Evolutionary conservation across 1,140 invertebrate genomes (phyloP).

Genomic region (Elymnias hypermnestra): DNA sequence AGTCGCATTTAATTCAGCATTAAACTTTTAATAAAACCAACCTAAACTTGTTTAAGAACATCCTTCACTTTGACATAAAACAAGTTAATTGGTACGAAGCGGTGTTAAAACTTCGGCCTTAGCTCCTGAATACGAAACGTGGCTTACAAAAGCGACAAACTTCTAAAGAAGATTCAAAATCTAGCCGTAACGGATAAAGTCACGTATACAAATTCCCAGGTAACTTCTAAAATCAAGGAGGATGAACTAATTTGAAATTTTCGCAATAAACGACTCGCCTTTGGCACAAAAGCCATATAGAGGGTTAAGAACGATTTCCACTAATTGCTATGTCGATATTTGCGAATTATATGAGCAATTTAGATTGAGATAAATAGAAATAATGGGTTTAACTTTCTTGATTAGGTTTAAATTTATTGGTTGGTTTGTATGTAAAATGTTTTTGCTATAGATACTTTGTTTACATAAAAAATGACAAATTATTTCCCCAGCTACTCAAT

Average conservation of each 20-base stretch:
- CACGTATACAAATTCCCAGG: constrained; percentile 51
- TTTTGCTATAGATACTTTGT: too few species aligned
- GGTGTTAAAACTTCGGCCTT: constrained; percentile 1
- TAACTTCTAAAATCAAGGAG: constrained; percentile 31
- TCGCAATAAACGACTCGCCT: constrained; percentile 51
- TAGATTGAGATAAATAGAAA: constrained; percentile 57
- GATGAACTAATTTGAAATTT: constrained; percentile 25
- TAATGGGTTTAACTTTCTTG: constrained; percentile 36
- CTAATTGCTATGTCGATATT: constrained; percentile 59
- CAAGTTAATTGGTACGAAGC: background rate
- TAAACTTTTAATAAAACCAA: too few species aligned
- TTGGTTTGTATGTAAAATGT: background rate
- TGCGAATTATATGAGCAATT: constrained; percentile 50
- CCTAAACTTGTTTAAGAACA: too few species aligned
- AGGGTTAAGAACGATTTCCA: constrained; percentile 41
- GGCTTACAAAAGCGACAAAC: constrained; percentile 32
- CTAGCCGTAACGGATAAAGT: constrained; percentile 29
- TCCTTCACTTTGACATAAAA: constrained; percentile 11
- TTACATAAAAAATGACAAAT: too few species aligned
- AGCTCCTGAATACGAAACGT: constrained; percentile 28
- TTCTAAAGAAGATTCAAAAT: constrained; percentile 29
- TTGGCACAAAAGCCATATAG: constrained; percentile 37
- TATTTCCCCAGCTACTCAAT: too few species aligned
- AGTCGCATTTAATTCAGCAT: too few species aligned
- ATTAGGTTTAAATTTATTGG: constrained; percentile 21